These are phyloP conservation scores for Phortica okadai DNA, from an alignment of 2,888 invertebrate species.

Conservation along the genomic window DNA sequence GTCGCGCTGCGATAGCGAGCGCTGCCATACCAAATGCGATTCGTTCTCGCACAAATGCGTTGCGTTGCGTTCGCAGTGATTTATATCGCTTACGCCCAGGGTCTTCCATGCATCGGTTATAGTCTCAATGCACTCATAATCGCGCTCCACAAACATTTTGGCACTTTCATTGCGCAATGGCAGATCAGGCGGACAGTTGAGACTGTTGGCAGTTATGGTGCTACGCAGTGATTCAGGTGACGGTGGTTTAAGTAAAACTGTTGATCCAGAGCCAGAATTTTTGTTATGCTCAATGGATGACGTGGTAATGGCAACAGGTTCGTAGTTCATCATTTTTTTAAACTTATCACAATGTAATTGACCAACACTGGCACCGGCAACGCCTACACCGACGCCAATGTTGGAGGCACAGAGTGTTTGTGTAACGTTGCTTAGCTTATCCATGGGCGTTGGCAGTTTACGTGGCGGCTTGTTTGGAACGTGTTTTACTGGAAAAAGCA, in stretches of 20 bases:
- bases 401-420: too few species aligned
- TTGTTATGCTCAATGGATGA: conserved; percentile 66
- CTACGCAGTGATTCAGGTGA: conserved; percentile 58
- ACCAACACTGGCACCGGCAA: conserved; percentile 20
- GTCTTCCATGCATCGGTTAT: conserved; percentile 90
- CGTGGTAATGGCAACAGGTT: conserved; percentile 75
- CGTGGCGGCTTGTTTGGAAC: conserved; percentile 76
- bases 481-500: conserved; percentile 57
- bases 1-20: conserved; percentile 73
- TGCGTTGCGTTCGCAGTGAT: conserved; percentile 80
- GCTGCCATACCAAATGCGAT: conserved; percentile 74
- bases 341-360: conserved; percentile 70
- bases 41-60: conserved; percentile 43
- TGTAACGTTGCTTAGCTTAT: conserved; percentile 45
- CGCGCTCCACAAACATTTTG: conserved; percentile 59
- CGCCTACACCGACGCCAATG: too few species aligned
- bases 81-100: conserved; percentile 84
- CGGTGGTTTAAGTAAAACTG: conserved; percentile 70
- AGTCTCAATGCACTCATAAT: conserved; percentile 86
- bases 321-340: conserved; percentile 74
- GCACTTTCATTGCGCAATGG: conserved; percentile 70
- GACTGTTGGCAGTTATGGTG: conserved; percentile 23
- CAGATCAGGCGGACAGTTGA: conserved; percentile 62
- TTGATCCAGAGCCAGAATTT: conserved; percentile 65
- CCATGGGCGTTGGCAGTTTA: conserved; percentile 64